These are phyloP conservation scores for Bovichtus diacanthus DNA, from an alignment of 2,797 vertebrate species.

Conservation along the genomic window DNA sequence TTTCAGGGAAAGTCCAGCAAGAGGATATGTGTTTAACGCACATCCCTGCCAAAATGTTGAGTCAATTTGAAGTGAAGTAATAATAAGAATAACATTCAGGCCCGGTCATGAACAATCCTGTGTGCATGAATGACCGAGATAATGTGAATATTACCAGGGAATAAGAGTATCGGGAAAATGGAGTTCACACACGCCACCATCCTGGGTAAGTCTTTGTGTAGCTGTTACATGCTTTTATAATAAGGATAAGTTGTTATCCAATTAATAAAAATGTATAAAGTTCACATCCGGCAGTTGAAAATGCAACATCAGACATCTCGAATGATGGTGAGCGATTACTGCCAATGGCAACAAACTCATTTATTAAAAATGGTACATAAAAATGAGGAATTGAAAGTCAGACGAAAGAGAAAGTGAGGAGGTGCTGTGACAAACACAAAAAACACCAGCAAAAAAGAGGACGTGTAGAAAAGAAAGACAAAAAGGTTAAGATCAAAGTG, in stretches of 20 bases:
- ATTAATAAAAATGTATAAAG: neutral
- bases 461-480: neutral
- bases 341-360: neutral
- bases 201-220: neutral
- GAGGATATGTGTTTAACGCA: slow-evolving; percentile 16
- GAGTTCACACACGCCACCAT: neutral
- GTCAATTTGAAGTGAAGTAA: slow-evolving; percentile 7
- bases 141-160: neutral
- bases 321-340: neutral
- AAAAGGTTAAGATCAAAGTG: neutral
- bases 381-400: neutral
- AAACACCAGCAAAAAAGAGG: neutral
- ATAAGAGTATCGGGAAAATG: neutral
- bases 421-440: neutral
- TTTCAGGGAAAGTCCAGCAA: slow-evolving; percentile 25
- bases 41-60: slow-evolving; percentile 1
- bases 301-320: neutral
- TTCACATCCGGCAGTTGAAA: neutral
- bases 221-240: neutral
- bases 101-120: neutral
- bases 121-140: neutral
- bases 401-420: neutral
- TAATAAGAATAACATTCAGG: slow-evolving; percentile 8
- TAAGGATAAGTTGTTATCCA: neutral
- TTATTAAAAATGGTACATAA: neutral